phyloP scores from a whole-genome alignment of 2,888 invertebrate species.

The Himalopsyche tibetana region DNA sequence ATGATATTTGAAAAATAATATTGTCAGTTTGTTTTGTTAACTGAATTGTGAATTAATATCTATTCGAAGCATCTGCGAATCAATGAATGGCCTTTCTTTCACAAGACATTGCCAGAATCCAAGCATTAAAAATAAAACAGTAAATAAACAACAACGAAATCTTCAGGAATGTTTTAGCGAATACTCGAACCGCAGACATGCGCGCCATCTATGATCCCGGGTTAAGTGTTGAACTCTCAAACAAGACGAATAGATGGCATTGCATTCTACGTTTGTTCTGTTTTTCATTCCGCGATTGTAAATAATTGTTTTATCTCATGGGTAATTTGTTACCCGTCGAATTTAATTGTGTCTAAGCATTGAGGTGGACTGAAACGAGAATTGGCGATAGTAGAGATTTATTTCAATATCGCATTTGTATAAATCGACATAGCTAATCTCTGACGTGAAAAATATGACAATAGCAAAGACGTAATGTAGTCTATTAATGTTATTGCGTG shows the following conservation, averaged over 20 bases:
- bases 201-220: slow-evolving; percentile 49
- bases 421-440: not conserved
- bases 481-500: not conserved
- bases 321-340: not conserved
- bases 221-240: slow-evolving; percentile 44
- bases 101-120: not conserved
- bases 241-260: slow-evolving; percentile 48
- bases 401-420: not conserved
- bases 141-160: slow-evolving; percentile 18
- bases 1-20: too few relatives aligned
- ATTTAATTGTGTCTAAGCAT: not conserved
- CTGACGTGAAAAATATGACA: not conserved
- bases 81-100: slow-evolving; percentile 15
- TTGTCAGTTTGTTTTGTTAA: not conserved
- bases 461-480: not conserved
- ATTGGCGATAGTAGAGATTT: not conserved
- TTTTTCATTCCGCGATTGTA: not conserved
- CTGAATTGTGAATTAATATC: not conserved
- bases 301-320: slow-evolving; percentile 3
- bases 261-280: not conserved
- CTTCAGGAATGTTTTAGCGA: slow-evolving; percentile 49
- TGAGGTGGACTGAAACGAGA: not conserved
- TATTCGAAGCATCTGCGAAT: not conserved
- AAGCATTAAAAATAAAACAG: slow-evolving; percentile 24
- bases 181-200: slow-evolving; percentile 50